phyloP scores from a whole-genome alignment of 1,140 invertebrate genomes.

The Aradophagus sp. region DNA sequence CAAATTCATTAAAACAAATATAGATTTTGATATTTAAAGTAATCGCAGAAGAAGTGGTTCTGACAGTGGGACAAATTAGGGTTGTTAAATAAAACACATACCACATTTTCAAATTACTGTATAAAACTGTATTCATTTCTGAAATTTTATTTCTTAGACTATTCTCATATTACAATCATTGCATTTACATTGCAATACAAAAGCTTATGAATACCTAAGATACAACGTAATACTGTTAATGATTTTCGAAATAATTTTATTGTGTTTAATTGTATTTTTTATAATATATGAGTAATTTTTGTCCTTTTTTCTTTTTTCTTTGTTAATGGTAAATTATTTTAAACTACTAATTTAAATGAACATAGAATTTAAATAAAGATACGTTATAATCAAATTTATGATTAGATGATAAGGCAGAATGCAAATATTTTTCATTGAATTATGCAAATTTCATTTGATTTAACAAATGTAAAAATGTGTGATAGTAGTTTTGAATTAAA shows the following conservation, averaged over 20 bases:
- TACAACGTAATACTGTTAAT: conserved; percentile 32
- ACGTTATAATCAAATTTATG: too few species aligned
- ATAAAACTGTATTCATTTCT: conserved; percentile 10
- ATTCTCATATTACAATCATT: conserved; percentile 27
- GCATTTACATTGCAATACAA: conserved; percentile 24
- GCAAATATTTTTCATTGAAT: too few species aligned
- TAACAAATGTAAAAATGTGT: too few species aligned
- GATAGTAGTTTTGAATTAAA: too few species aligned
- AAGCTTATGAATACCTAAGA: conserved; percentile 16
- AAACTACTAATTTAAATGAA: too few species aligned
- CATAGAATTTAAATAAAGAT: too few species aligned
- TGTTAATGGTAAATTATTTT: too few species aligned
- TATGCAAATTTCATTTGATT: too few species aligned
- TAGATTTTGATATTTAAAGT: too few species aligned
- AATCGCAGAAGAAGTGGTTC: too few species aligned
- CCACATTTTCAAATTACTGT: conserved; percentile 5
- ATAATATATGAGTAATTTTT: background rate
- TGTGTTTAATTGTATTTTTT: background rate
- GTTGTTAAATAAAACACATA: conserved; percentile 39
- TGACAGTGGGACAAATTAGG: conserved; percentile 23
- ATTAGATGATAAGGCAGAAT: too few species aligned
- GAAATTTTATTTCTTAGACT: conserved; percentile 34
- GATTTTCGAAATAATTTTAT: conserved; percentile 1
- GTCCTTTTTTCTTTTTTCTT: background rate
- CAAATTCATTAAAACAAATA: too few species aligned